Base-by-base conservation (phyloP, 1,140 invertebrate genomes). In the Drosophila athabasca region DNA sequence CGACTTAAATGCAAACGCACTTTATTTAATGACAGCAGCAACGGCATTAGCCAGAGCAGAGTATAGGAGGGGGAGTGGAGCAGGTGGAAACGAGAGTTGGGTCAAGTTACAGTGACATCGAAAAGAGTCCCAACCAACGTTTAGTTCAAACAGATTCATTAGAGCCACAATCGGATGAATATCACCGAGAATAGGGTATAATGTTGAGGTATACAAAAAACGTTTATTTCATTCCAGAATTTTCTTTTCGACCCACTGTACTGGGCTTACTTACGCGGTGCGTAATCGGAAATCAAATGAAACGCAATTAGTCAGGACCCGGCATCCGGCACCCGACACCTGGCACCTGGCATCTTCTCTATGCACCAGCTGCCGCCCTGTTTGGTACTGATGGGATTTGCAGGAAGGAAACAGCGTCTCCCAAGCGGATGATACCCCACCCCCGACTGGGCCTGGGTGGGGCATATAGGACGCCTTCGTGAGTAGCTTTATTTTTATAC, bases 1-100 rank as follows among this genome's bases (percentile, higher is more conserved):
- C 60, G 65, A 65, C 69, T 78, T 78, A 83, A 78, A 78, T 82
- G 74, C 69, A 82, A 65, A 78, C 79, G 68, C 69, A 66, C 74
- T 83, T 82, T 70, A 70, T 82, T 78, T 82, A 79, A 83, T 70
- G 79, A 83, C 74, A 70, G 65, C 49, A 62, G 66, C 22, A 67
- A 61, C 41, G 41, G 15, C 51, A 53, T 17, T 15, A 6, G 35
- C 6, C 51, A 39, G 9, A 48, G 26, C 26, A 39, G 26, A 26
- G 24, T 0, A 5, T 19, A 1, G 15, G 35, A 17, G 22, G 19
- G 51, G 22, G 17, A 43, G n/a, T 22, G 3, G 29, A 26, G 3
- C 22, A 24, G 24, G 6, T 15, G 6, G 41, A 3, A 48, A 26
- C n/a, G 41, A 8, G 22, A 19, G 64, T 19, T 26, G 29, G 55